phyloP scores from a whole-genome alignment of 2,888 invertebrate species.

The Caenorhabditis becei region DNA sequence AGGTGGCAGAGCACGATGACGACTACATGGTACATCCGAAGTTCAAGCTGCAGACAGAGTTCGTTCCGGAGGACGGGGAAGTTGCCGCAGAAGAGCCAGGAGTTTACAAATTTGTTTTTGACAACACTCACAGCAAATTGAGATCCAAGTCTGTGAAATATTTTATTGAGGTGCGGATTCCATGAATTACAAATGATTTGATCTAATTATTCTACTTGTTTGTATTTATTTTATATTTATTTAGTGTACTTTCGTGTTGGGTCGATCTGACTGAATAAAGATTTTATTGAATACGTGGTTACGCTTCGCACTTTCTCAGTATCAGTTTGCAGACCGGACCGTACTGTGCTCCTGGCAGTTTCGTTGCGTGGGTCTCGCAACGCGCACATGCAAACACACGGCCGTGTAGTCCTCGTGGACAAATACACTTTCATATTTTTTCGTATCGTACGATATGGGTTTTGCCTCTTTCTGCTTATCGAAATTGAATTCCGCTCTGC shows the following conservation, averaged over 20 bases:
- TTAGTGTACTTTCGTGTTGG: not conserved
- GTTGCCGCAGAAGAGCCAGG: slow-evolving; percentile 72
- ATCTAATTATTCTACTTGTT: slow-evolving; percentile 1
- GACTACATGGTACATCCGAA: slow-evolving; percentile 74
- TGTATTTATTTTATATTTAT: slow-evolving; percentile 19
- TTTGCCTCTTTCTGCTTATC: not conserved
- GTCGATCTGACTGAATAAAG: not conserved
- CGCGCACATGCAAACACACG: not conserved
- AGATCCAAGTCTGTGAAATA: slow-evolving; percentile 69
- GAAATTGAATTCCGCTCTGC: not conserved
- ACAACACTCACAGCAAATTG: slow-evolving; percentile 75
- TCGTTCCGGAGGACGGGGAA: slow-evolving; percentile 75
- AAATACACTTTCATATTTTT: not conserved
- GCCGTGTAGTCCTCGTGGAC: slow-evolving; percentile 2
- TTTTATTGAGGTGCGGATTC: slow-evolving; percentile 61
- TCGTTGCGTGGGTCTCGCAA: not conserved
- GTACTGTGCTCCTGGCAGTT: not conserved
- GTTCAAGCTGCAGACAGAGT: slow-evolving; percentile 77
- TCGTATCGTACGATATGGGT: not conserved
- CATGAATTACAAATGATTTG: not conserved
- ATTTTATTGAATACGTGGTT: not conserved
- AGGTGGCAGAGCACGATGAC: slow-evolving; percentile 72
- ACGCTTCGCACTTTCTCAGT: too few species aligned
- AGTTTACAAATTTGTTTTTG: slow-evolving; percentile 77
- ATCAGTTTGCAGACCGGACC: too few species aligned